Evolutionary conservation across 2,797 vertebrate species (phyloP).

Genomic region (Labeo calbasu): DNA sequence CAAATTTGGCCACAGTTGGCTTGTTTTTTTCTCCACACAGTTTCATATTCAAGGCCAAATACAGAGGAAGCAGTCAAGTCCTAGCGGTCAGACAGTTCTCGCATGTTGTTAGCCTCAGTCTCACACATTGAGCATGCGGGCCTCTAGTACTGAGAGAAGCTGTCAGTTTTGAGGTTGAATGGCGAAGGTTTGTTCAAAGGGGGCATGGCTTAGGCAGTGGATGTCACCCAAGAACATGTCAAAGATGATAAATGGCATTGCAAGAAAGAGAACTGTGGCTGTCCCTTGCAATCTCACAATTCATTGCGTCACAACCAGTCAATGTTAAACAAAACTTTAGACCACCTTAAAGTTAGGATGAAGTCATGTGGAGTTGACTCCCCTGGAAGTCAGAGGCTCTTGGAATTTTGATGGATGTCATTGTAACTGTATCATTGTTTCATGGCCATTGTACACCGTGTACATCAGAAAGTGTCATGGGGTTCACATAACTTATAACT

Average conservation of each 20-base stretch:
- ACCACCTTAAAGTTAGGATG: conserved; percentile 18
- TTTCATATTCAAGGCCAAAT: conserved; percentile 68
- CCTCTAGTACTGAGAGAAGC: conserved; percentile 33
- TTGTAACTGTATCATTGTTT: not conserved
- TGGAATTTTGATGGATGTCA: not conserved
- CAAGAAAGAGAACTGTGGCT: conserved; percentile 35
- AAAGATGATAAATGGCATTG: conserved; percentile 76
- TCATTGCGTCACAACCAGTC: not conserved
- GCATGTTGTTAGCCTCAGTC: conserved; percentile 25
- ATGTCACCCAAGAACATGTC: conserved; percentile 79
- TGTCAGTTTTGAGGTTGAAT: conserved; percentile 46
- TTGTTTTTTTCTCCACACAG: conserved; percentile 70
- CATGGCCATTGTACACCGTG: not conserved
- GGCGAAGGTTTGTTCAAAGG: conserved; percentile 38
- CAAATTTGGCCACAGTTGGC: conserved; percentile 71
- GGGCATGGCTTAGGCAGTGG: conserved; percentile 65
- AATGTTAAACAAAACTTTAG: conserved; percentile 15
- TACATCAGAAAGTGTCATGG: not conserved
- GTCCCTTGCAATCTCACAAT: conserved; percentile 10
- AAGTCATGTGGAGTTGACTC: not conserved
- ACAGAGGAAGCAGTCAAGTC: conserved; percentile 43
- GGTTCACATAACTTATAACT: not conserved
- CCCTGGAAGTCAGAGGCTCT: not conserved
- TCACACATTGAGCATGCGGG: conserved; percentile 23
- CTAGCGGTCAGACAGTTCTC: conserved; percentile 42